phyloP scores from a whole-genome alignment of 2,113 vertebrate genomes.

The Dryoscopus gambensis region DNA sequence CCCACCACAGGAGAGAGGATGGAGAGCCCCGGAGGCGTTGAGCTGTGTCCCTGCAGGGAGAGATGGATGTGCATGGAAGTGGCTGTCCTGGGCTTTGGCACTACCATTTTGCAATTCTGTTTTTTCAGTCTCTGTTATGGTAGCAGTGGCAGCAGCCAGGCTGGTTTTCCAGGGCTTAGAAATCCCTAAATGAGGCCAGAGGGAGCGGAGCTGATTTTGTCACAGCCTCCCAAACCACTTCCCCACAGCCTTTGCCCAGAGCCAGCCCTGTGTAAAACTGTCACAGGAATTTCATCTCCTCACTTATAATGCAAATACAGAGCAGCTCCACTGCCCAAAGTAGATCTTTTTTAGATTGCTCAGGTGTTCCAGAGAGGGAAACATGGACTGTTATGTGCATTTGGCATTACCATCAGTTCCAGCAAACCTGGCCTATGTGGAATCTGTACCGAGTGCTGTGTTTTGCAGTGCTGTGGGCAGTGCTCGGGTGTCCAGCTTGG shows the following conservation, averaged over 20 bases:
- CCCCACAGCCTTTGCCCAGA: not conserved
- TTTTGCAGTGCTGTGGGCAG: not conserved
- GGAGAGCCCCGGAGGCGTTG: not conserved
- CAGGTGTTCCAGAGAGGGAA: not conserved
- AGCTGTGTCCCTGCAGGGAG: not conserved
- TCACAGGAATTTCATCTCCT: not conserved
- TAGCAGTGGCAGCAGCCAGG: not conserved
- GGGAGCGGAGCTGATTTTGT: not conserved
- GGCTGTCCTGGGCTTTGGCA: not conserved
- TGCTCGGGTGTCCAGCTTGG: not conserved
- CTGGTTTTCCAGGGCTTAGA: not conserved
- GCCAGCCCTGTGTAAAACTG: not conserved
- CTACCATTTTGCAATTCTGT: not conserved
- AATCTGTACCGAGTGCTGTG: not conserved
- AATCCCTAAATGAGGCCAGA: not conserved
- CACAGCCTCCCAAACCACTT: not conserved
- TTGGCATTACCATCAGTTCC: not conserved
- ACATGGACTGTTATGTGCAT: accelerated
- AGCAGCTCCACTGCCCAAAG: not conserved
- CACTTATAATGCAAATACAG: not conserved
- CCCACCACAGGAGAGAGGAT: not conserved
- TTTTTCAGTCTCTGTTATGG: not conserved
- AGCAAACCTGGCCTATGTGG: not conserved
- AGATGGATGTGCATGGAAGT: not conserved
- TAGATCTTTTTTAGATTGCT: not conserved